phyloP scores from a whole-genome alignment of 2,113 vertebrate species.

The Marcusenius ussheri region DNA sequence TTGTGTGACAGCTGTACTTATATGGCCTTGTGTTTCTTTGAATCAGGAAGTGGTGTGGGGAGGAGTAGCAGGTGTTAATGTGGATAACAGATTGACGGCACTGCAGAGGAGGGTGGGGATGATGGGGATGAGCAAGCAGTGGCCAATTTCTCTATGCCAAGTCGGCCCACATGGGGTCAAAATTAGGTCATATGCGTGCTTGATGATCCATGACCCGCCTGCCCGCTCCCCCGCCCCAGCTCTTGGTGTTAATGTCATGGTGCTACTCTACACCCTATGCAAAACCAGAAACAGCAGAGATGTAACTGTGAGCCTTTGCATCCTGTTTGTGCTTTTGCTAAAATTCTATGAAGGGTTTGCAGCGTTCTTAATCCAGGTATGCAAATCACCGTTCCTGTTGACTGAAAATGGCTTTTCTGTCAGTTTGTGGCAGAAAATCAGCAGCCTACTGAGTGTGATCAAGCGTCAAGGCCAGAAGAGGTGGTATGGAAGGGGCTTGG shows the following conservation, averaged over 20 bases:
- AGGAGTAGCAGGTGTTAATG: not conserved
- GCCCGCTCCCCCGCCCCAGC: not conserved
- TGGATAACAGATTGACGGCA: not conserved
- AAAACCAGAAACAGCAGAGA: not conserved
- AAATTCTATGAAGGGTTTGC: not conserved
- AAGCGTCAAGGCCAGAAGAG: not conserved
- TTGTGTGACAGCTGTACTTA: not conserved
- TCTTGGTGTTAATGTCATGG: not conserved
- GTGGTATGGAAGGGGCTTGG: not conserved
- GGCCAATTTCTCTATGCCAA: not conserved
- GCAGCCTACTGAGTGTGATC: not conserved
- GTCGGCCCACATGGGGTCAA: not conserved
- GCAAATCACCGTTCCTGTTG: not conserved
- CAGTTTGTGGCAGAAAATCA: not conserved
- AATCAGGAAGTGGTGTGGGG: not conserved
- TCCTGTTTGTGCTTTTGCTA: not conserved
- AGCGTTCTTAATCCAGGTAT: not conserved
- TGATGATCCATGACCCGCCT: not conserved
- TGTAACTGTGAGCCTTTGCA: not conserved
- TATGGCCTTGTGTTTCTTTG: not conserved
- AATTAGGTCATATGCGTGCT: not conserved
- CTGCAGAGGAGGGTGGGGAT: not conserved
- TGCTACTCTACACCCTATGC: not conserved
- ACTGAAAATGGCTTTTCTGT: not conserved
- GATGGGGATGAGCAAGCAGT: not conserved